Percentiles rank a stretch among this genome's conserved stretches.
phyloP scores from a whole-genome alignment of 2,113 vertebrate genomes.

The Myrmecobius fasciatus region DNA sequence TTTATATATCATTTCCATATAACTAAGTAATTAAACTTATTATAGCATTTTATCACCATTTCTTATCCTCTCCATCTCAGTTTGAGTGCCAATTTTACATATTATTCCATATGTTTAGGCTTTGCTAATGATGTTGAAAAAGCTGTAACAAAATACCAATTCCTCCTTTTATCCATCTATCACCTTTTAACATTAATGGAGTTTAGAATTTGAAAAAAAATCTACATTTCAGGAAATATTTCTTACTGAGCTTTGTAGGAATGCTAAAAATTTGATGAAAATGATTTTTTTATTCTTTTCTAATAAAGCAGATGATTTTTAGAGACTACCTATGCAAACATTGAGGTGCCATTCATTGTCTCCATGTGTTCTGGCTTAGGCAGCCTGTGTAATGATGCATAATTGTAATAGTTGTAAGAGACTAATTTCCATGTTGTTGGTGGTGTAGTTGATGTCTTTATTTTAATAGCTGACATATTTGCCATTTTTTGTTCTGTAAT shows the following conservation, averaged over 20 bases:
- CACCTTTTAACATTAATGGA: background rate
- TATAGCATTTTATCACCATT: background rate
- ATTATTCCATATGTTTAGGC: background rate
- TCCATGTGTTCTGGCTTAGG: background rate
- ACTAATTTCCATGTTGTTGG: background rate
- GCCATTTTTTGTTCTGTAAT: constrained; percentile 28
- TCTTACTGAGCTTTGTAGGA: background rate
- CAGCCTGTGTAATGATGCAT: background rate
- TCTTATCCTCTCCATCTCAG: background rate
- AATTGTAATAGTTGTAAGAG: background rate
- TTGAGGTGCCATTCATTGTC: background rate
- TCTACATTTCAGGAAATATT: background rate
- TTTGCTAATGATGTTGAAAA: background rate
- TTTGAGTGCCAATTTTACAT: background rate
- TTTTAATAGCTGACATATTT: background rate
- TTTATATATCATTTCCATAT: background rate
- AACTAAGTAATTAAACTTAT: background rate
- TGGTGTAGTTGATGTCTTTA: background rate
- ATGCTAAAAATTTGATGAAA: constrained; percentile 15
- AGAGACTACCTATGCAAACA: background rate
- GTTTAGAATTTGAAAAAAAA: background rate
- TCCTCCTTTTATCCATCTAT: background rate
- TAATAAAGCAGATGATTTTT: background rate
- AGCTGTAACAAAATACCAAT: background rate
- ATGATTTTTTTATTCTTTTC: constrained; percentile 17